Percentiles rank a stretch among this genome's conserved stretches.
Evolutionary conservation across 2,797 vertebrate species (phyloP).

Genomic region (Huso huso): DNA sequence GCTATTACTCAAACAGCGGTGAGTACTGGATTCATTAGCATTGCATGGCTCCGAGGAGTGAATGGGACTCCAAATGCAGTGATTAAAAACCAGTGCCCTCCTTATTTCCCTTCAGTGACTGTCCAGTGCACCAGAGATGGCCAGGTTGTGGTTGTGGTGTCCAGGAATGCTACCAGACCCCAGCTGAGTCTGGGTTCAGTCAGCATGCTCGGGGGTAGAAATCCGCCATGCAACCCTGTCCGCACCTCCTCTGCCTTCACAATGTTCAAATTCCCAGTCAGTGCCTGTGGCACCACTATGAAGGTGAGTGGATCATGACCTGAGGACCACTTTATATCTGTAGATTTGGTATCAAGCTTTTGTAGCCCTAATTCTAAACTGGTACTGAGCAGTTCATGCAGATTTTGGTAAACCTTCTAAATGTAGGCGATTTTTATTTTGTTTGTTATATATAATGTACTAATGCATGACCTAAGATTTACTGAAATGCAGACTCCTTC

Average conservation of each 20-base stretch:
- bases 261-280: slow-evolving; percentile 53
- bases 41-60: neutral
- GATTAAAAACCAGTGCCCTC: neutral
- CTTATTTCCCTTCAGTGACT: slow-evolving; percentile 40
- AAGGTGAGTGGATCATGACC: slow-evolving; percentile 27
- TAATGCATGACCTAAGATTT: neutral
- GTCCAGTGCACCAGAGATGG: slow-evolving; percentile 54
- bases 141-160: slow-evolving; percentile 50
- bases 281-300: slow-evolving; percentile 41
- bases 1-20: slow-evolving; percentile 51
- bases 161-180: slow-evolving; percentile 48
- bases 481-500: slow-evolving; percentile 2
- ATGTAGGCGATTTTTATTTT: no score
- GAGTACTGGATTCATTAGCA: slow-evolving; percentile 14
- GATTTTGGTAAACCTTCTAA: no score
- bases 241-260: slow-evolving; percentile 39
- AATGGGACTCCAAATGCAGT: neutral
- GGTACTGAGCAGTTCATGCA: no score
- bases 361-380: no score
- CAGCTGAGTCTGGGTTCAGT: slow-evolving; percentile 38
- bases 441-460: no score
- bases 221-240: slow-evolving; percentile 29
- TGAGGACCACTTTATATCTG: no score
- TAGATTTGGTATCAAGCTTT: no score
- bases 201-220: slow-evolving; percentile 31